Conservation (phyloP, 1,140 invertebrate species). For the Diplogasteroides magnus region DNA sequence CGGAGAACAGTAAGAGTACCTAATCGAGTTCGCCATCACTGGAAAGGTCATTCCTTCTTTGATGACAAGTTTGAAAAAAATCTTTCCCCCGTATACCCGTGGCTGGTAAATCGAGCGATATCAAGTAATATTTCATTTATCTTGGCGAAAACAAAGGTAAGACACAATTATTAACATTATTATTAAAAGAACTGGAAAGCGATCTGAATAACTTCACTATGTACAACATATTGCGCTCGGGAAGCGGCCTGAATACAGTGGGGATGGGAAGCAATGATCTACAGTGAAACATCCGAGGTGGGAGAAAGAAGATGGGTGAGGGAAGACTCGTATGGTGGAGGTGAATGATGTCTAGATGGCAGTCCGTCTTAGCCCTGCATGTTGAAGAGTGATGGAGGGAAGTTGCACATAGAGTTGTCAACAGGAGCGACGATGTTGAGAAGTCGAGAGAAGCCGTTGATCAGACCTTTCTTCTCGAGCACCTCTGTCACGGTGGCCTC, state of each 20-base stretch:
- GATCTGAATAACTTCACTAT: no score
- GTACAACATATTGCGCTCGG: slow-evolving; percentile 7
- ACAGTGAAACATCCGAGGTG: background rate
- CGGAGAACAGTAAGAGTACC: no score
- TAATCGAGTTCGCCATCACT: no score
- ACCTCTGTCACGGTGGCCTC: slow-evolving; percentile 32
- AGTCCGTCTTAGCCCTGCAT: slow-evolving; percentile 12
- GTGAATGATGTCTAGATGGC: no score
- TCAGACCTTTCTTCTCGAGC: slow-evolving; percentile 33
- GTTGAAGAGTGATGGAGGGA: slow-evolving; percentile 40
- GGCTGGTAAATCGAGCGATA: no score
- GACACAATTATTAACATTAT: background rate
- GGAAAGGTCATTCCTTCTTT: no score
- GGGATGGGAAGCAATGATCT: background rate
- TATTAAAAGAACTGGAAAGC: no score
- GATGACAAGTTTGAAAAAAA: no score
- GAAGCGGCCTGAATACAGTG: slow-evolving; percentile 5
- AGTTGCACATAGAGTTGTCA: slow-evolving; percentile 39
- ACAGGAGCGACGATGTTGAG: slow-evolving; percentile 38
- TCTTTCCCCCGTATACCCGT: no score
- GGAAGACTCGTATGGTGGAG: no score
- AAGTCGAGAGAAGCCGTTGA: slow-evolving; percentile 37
- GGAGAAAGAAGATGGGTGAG: background rate
- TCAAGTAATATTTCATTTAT: no score
- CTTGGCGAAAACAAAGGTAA: background rate